A percentile compares a stretch with the other conserved stretches of the same genome.
Evolutionary conservation across 64 coral and sea anemone species (phyloP).

Genomic region (Platygyra sinensis): DNA sequence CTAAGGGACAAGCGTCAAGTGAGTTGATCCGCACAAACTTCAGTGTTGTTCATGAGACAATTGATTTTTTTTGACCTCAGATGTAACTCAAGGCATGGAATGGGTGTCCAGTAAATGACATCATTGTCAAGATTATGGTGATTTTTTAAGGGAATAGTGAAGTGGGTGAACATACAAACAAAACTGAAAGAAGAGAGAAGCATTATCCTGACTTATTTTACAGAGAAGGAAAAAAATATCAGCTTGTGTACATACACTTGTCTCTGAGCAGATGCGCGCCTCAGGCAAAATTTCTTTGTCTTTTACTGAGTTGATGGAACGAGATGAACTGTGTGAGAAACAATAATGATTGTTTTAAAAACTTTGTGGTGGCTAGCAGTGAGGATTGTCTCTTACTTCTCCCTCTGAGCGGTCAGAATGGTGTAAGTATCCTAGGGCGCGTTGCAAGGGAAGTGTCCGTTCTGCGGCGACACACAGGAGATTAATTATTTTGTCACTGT

Average conservation of each 20-base stretch:
- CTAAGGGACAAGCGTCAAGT: background rate
- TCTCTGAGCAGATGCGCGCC: too few relatives aligned
- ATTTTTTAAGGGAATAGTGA: background rate
- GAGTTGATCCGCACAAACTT: background rate
- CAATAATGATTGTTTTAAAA: background rate
- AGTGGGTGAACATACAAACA: background rate
- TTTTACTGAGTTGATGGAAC: background rate
- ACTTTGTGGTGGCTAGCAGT: background rate
- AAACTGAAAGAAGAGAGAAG: background rate
- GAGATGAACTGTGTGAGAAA: background rate
- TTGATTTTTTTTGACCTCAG: background rate
- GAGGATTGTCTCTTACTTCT: background rate
- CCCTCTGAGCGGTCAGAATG: too few relatives aligned
- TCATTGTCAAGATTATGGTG: background rate
- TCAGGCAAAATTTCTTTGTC: too few relatives aligned
- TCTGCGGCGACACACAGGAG: background rate
- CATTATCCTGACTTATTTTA: background rate
- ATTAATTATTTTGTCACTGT: conserved; percentile 24
- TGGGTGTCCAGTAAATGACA: conserved; percentile 12
- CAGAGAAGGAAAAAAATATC: too few relatives aligned
- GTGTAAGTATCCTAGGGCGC: too few relatives aligned
- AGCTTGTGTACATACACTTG: too few relatives aligned
- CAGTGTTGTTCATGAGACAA: background rate
- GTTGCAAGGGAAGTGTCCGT: background rate
- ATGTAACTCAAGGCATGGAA: background rate